A percentile compares a stretch with the other conserved stretches of the same genome.
Evolutionary conservation across 2,797 vertebrate genomes (phyloP).

Genomic region (Simalia tracyae): DNA sequence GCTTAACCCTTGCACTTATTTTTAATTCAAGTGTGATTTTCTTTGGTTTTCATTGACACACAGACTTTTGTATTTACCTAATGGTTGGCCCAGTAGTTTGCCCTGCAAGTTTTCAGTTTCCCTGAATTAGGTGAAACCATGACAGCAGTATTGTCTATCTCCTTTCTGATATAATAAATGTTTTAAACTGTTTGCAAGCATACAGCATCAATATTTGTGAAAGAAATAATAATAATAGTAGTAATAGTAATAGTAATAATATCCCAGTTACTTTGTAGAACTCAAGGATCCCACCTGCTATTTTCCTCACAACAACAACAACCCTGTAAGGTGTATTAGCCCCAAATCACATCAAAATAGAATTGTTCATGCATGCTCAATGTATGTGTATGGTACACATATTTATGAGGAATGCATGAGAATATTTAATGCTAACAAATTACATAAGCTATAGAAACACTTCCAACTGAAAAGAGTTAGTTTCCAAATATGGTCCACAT

Average conservation of each 20-base stretch:
- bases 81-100: not conserved
- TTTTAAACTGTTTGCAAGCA: not conserved
- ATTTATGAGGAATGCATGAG: not conserved
- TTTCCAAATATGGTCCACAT: not conserved
- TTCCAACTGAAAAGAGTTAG: not conserved
- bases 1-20: slow-evolving; percentile 29
- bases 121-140: slow-evolving; percentile 3
- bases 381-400: not conserved
- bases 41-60: not conserved
- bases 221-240: too few species aligned
- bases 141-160: not conserved
- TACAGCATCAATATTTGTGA: not conserved
- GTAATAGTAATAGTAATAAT: not conserved
- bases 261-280: not conserved
- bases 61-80: not conserved
- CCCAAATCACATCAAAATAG: not conserved
- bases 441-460: not conserved
- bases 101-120: not conserved
- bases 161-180: slow-evolving; percentile 6
- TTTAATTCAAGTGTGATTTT: slow-evolving; percentile 24
- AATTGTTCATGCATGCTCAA: not conserved
- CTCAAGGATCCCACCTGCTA: not conserved
- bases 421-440: not conserved
- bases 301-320: slow-evolving; percentile 5
- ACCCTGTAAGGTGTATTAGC: not conserved